Evolutionary conservation across 2,113 vertebrate species (phyloP).

Genomic region (Syngnathoides biaculeatus): DNA sequence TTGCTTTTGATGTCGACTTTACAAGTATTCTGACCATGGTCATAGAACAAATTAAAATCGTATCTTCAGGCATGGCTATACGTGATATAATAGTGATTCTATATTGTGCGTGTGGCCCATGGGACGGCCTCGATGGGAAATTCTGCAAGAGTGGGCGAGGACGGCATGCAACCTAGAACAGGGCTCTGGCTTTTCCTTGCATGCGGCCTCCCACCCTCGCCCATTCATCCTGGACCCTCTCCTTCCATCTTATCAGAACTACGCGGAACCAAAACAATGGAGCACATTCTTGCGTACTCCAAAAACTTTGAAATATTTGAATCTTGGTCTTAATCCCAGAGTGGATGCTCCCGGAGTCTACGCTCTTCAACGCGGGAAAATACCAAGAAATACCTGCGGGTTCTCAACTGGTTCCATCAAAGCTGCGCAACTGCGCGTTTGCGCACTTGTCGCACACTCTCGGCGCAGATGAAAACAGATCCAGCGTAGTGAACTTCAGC

Average conservation of each 20-base stretch:
- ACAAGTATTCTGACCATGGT: too few species aligned
- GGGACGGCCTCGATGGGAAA: constrained; percentile 51
- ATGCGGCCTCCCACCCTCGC: constrained; percentile 40
- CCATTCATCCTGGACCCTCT: constrained; percentile 17
- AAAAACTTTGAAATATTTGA: constrained; percentile 76
- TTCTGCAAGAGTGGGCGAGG: constrained; percentile 56
- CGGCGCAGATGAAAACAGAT: too few species aligned
- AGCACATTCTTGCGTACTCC: constrained; percentile 64
- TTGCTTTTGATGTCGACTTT: too few species aligned
- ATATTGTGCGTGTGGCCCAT: constrained; percentile 39
- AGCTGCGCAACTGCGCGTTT: too few species aligned
- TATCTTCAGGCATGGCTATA: too few species aligned
- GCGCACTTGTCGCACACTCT: too few species aligned
- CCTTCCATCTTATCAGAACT: constrained; percentile 70
- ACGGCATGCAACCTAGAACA: constrained; percentile 63
- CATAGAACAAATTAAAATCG: too few species aligned
- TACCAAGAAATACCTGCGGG: background rate
- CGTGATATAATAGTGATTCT: too few species aligned
- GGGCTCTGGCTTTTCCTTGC: constrained; percentile 57
- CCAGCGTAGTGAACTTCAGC: too few species aligned
- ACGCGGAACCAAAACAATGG: constrained; percentile 71
- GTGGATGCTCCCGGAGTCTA: constrained; percentile 61
- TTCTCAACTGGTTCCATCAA: too few species aligned
- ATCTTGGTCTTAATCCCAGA: constrained; percentile 62
- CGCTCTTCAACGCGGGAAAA: constrained; percentile 50